Evolutionary conservation across 2,797 vertebrate species (phyloP).

Genomic region (Parauchenoglanis punctatus): DNA sequence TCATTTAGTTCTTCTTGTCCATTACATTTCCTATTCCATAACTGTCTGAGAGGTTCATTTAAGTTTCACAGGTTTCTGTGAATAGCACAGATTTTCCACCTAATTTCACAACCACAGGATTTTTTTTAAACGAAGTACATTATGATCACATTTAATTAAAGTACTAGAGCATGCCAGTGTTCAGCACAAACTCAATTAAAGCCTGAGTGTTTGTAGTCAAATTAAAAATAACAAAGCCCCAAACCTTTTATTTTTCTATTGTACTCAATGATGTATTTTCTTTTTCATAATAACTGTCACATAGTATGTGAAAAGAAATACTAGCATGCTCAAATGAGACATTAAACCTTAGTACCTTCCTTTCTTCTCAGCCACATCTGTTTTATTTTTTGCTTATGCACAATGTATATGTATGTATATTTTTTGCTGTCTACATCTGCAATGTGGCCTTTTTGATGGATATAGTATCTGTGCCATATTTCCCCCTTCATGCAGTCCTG

Average conservation of each 20-base stretch:
- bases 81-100: slow-evolving; percentile 53
- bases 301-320: background rate
- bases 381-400: background rate
- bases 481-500: background rate
- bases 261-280: background rate
- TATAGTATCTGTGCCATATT: background rate
- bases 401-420: background rate
- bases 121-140: slow-evolving; percentile 55
- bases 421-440: background rate
- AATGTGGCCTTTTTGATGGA: background rate
- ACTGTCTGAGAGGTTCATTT: slow-evolving; percentile 47
- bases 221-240: slow-evolving; percentile 54
- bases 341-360: background rate
- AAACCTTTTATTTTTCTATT: slow-evolving; percentile 24
- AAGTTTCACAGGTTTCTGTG: slow-evolving; percentile 44
- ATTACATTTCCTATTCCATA: slow-evolving; percentile 39
- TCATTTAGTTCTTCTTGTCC: slow-evolving; percentile 27
- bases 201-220: slow-evolving; percentile 56
- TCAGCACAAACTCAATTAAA: slow-evolving; percentile 60
- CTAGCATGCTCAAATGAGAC: background rate
- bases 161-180: slow-evolving; percentile 39
- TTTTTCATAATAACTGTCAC: background rate
- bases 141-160: slow-evolving; percentile 62
- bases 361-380: background rate
- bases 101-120: slow-evolving; percentile 55